Evolutionary conservation across 2,888 invertebrate species (phyloP).

Genomic region (Napeogenes inachia): DNA sequence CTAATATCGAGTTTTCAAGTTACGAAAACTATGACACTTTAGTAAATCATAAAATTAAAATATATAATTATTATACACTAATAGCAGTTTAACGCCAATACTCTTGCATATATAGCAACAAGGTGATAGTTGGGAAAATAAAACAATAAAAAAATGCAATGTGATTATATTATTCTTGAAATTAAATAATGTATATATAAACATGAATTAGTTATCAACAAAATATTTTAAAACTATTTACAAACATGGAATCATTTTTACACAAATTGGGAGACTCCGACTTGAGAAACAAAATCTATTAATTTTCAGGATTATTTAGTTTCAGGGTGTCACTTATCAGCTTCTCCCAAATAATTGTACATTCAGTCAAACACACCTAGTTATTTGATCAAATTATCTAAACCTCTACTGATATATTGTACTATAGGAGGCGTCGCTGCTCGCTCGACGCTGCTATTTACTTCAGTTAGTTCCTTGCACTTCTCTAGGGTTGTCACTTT

Average conservation of each 20-base stretch:
- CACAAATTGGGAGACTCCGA: conserved; percentile 29
- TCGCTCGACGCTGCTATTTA: background rate
- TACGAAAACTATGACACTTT: too few relatives aligned
- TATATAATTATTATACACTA: too few relatives aligned
- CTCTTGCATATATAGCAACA: too few relatives aligned
- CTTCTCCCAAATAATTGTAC: conserved; percentile 18
- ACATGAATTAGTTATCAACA: conserved; percentile 63
- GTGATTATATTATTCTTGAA: conserved; percentile 72
- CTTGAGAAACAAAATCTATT: background rate
- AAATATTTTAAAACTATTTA: conserved; percentile 63
- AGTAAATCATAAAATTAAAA: too few relatives aligned
- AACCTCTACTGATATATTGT: background rate
- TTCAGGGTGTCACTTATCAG: background rate
- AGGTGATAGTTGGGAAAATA: conserved; percentile 6
- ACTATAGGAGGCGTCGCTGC: background rate
- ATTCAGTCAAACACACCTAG: background rate
- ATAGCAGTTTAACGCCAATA: too few relatives aligned
- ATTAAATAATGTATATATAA: conserved; percentile 67
- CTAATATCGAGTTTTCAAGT: too few relatives aligned
- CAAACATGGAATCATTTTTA: conserved; percentile 47
- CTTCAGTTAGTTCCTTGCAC: background rate
- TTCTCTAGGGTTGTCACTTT: background rate
- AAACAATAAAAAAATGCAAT: conserved; percentile 66
- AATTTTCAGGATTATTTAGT: too few relatives aligned
- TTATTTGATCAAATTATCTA: conserved; percentile 9